Base-by-base conservation (phyloP, 2,797 vertebrate genomes). In the Centropyge bicolor region DNA sequence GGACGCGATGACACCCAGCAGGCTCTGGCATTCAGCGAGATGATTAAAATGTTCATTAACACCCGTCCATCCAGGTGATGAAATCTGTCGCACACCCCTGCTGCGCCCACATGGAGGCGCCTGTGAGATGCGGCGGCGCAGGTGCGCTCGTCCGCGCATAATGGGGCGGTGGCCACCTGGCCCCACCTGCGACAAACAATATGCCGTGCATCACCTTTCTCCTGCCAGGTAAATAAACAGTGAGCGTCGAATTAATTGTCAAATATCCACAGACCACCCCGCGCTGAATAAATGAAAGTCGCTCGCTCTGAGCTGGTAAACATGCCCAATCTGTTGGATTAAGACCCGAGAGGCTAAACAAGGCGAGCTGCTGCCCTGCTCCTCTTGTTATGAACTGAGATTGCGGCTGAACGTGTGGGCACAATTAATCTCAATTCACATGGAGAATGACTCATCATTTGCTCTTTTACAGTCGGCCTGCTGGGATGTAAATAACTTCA, bases 31-130 rank as follows among this genome's bases (percentile, higher is more conserved):
- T 54, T 64, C 63, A 4, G 71, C 19, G 64, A 70, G 85, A 88
- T 93, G 89, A 96, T 96, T 95, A 95, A 95, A 96, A 95, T 93
- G 90, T 95, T 95, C 89, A 95, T 96, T 94, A 95, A 93, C 93
- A 87, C 90, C 0, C 66, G 80, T 82, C 78, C 7, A 75, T 88
- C 87, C 89, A 94, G 92, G 94, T 95, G 93, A 93, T 70, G 81
- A 89, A 84, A 91, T 91, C 83, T 70, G 87, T 85, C 88, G 78
- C 80, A 5, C 86, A 67, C 87, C 82, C 86, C 84, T 68, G 69
- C 87, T 65, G 83, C 1, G 81, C 22, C 60, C 87, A 71, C 81
- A 79, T 76, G 85, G 83, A 80, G 51, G 36, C 48, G 51, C 85
- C 57, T 31, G 56, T 8, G 68, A 83, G 49, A 77, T 66, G 59